A percentile compares a stretch with the other conserved stretches of the same genome.
Conservation (phyloP, 2,797 vertebrate genomes). For the Lacerta bilineata region DNA sequence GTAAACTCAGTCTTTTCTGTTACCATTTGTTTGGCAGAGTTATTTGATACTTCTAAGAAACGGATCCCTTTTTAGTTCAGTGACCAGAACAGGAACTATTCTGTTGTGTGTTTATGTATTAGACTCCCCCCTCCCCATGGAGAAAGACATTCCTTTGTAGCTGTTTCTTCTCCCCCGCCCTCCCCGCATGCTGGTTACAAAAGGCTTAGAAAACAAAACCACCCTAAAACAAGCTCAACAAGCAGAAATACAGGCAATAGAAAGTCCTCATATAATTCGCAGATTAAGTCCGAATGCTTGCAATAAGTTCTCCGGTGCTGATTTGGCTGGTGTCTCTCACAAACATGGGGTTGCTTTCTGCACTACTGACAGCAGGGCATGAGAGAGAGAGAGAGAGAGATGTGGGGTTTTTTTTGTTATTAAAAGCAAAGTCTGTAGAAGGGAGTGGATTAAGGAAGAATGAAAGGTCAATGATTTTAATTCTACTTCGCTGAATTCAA, state of each 20-base stretch:
- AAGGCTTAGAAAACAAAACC: background rate
- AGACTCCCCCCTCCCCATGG: constrained; percentile 17
- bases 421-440: constrained; percentile 64
- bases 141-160: constrained; percentile 64
- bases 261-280: constrained; percentile 61
- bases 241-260: constrained; percentile 62
- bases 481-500: background rate
- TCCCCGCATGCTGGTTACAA: constrained; percentile 39
- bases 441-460: constrained; percentile 60
- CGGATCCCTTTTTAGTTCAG: constrained; percentile 67
- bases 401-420: constrained; percentile 64
- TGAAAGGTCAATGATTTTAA: constrained; percentile 65
- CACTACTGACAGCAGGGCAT: constrained; percentile 71
- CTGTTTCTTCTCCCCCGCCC: constrained; percentile 17
- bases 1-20: constrained; percentile 61
- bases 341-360: constrained; percentile 63
- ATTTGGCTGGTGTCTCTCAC: constrained; percentile 46
- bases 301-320: constrained; percentile 67
- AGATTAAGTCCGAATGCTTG: constrained; percentile 71
- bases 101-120: constrained; percentile 64
- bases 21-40: constrained; percentile 73
- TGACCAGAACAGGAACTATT: constrained; percentile 67
- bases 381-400: constrained; percentile 66
- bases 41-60: constrained; percentile 73
- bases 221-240: constrained; percentile 53